These are phyloP conservation scores for Toxostoma redivivum DNA, from an alignment of 2,113 vertebrate species.

Conservation along the genomic window DNA sequence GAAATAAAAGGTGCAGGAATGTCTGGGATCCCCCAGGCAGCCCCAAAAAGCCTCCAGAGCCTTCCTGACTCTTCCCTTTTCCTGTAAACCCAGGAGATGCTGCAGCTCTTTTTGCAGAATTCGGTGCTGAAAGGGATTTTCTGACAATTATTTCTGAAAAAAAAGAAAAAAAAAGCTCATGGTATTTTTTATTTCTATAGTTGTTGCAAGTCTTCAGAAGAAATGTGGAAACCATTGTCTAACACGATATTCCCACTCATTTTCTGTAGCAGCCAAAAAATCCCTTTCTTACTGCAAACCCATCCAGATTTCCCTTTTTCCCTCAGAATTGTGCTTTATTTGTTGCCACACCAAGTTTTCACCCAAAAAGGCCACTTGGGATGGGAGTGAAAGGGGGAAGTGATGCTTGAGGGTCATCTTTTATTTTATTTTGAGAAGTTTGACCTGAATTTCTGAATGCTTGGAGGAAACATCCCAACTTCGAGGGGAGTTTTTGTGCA, in stretches of 20 bases:
- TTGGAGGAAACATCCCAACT: background rate
- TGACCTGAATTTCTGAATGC: background rate
- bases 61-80: background rate
- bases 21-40: background rate
- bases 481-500: fast-evolving
- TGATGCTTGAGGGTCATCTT: fast-evolving
- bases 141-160: background rate
- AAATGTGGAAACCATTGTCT: background rate
- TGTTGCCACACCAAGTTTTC: background rate
- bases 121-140: background rate
- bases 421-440: background rate
- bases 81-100: fast-evolving
- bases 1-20: background rate
- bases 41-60: background rate
- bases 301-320: background rate
- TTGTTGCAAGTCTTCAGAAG: background rate
- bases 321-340: background rate
- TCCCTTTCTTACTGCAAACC: background rate
- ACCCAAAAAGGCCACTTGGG: fast-evolving
- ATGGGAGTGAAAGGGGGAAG: fast-evolving
- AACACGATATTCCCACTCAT: fast-evolving
- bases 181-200: fast-evolving
- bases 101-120: background rate
- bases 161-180: fast-evolving
- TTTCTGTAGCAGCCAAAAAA: background rate